These are phyloP conservation scores for Julus scanicus DNA, from an alignment of 2,888 invertebrate species.

Conservation along the genomic window DNA sequence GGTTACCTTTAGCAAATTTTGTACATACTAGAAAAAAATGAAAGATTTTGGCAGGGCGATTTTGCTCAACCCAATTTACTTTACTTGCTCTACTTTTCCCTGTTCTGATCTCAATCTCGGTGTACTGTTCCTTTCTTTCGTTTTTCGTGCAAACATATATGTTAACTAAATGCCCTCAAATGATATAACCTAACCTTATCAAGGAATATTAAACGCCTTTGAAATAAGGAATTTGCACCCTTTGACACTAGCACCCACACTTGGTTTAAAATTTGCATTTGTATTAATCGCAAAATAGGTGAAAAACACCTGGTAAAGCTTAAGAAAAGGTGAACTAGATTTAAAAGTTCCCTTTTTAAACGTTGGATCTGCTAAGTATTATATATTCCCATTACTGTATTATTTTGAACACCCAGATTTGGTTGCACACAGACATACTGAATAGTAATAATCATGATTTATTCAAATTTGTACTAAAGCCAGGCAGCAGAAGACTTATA, in stretches of 20 bases:
- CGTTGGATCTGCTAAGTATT: neutral
- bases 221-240: neutral
- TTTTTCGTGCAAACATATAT: neutral
- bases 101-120: neutral
- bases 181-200: neutral
- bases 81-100: neutral
- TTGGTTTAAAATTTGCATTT: neutral
- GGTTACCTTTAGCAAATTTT: neutral
- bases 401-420: neutral
- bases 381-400: neutral
- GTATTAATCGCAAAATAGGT: neutral
- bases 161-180: neutral
- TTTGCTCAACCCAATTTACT: neutral
- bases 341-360: neutral
- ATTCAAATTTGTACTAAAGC: neutral
- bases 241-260: neutral
- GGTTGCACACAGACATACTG: neutral
- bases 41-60: neutral
- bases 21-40: neutral
- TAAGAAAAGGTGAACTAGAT: slow-evolving; percentile 14
- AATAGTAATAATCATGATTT: neutral
- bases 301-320: neutral
- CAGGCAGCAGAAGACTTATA: no score
- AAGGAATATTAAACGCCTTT: neutral
- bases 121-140: neutral